Evolutionary conservation across 2,797 vertebrate species (phyloP).

Genomic region (Fundulus diaphanus): DNA sequence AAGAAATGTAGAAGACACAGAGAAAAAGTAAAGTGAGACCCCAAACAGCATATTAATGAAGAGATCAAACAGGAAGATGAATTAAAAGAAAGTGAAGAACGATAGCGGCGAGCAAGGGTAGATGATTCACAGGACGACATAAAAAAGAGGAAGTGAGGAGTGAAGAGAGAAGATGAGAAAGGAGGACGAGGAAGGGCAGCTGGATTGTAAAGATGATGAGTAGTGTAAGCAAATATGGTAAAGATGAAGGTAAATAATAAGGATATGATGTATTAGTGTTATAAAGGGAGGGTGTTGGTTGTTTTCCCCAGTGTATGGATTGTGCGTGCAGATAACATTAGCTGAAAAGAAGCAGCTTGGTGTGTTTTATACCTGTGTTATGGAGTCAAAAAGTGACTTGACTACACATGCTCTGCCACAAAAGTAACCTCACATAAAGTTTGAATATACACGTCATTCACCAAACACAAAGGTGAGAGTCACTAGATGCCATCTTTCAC

Average conservation of each 20-base stretch:
- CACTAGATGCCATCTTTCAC: neutral
- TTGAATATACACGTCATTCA: neutral
- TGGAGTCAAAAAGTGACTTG: neutral
- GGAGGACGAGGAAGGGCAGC: constrained; percentile 1
- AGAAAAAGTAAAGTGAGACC: constrained; percentile 9
- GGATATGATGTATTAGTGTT: neutral
- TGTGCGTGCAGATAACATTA: neutral
- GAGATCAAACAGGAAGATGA: constrained; percentile 54
- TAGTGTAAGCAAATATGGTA: neutral
- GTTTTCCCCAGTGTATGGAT: neutral
- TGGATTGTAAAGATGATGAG: neutral
- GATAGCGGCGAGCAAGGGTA: constrained; percentile 7
- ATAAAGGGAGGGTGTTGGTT: neutral
- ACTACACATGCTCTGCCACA: neutral
- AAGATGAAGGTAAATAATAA: constrained; percentile 1
- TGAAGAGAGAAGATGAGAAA: constrained; percentile 14
- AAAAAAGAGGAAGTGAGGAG: constrained; percentile 28
- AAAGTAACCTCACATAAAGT: neutral
- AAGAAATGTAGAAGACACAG: neutral
- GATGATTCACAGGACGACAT: constrained; percentile 27
- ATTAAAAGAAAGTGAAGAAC: constrained; percentile 29
- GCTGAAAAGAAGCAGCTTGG: neutral
- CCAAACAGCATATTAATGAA: constrained; percentile 48
- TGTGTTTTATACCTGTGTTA: neutral
- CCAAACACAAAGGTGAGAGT: neutral